phyloP scores from a whole-genome alignment of 2,888 invertebrate genomes.

The Lepidochitona cinerea region DNA sequence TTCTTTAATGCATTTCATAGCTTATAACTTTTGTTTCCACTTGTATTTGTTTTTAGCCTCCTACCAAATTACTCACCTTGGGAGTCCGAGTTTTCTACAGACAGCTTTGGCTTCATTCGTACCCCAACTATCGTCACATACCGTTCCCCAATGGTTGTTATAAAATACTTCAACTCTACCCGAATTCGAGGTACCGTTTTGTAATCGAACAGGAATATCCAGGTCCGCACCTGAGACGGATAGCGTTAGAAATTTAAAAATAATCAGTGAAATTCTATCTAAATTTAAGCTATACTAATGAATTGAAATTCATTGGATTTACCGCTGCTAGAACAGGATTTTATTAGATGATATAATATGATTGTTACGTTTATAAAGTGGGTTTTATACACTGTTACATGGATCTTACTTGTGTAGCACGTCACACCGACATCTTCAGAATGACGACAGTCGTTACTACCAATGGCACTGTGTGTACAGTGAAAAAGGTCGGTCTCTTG shows the following conservation, averaged over 20 bases:
- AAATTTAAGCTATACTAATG: too few species aligned
- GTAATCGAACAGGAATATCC: conserved; percentile 27
- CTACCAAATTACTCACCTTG: background rate
- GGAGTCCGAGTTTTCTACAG: conserved; percentile 30
- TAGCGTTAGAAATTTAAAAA: too few species aligned
- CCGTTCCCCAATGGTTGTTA: conserved; percentile 18
- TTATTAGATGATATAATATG: too few species aligned
- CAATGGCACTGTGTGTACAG: background rate
- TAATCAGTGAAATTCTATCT: too few species aligned
- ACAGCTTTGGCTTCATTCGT: conserved; percentile 23
- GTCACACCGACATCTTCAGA: background rate
- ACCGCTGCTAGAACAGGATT: too few species aligned
- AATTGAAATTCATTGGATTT: too few species aligned
- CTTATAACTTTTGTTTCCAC: too few species aligned
- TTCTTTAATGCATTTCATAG: too few species aligned
- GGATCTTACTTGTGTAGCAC: background rate
- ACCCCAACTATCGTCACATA: conserved; percentile 30
- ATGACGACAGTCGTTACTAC: background rate
- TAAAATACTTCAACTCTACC: conserved; percentile 21
- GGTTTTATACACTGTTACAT: too few species aligned
- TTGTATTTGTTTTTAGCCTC: too few species aligned
- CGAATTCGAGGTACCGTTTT: conserved; percentile 18
- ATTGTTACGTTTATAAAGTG: too few species aligned
- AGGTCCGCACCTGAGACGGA: conserved; percentile 27
- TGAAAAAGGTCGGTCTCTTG: background rate